phyloP scores from a whole-genome alignment of 2,888 invertebrate species.

The Lumbricus terrestris region DNA sequence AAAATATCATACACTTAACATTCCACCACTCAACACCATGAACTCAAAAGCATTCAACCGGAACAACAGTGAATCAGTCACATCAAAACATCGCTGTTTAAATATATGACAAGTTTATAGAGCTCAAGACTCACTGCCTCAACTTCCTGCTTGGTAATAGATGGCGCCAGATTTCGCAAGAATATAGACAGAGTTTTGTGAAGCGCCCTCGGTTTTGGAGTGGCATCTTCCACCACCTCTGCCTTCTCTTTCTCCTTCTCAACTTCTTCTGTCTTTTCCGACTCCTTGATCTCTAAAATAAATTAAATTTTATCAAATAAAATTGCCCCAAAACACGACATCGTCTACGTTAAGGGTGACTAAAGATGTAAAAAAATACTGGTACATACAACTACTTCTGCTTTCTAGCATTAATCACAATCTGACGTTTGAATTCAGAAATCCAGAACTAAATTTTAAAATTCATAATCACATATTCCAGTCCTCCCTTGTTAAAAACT shows the following conservation, averaged over 20 bases:
- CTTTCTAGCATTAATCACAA: background rate
- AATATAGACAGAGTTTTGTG: slow-evolving; percentile 97
- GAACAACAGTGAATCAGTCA: background rate
- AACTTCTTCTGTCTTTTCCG: background rate
- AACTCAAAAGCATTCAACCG: background rate
- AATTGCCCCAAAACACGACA: background rate
- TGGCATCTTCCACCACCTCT: background rate
- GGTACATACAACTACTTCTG: background rate
- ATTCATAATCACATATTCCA: no score
- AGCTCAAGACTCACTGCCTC: slow-evolving; percentile 75
- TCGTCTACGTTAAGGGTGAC: background rate
- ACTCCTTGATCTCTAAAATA: background rate
- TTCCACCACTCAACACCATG: no score
- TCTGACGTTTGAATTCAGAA: no score
- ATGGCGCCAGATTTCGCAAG: slow-evolving; percentile 88
- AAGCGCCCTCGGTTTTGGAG: slow-evolving; percentile 63
- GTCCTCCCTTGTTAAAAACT: no score
- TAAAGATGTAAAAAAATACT: background rate
- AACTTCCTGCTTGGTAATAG: slow-evolving; percentile 92
- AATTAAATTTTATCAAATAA: background rate
- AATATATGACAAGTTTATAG: background rate
- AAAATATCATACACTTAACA: background rate
- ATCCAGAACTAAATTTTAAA: no score
- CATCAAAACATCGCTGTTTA: background rate
- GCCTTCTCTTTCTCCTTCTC: background rate